Base-by-base conservation (phyloP, 37 sponge, comb jelly and placozoan species). In the Axinella damicornis region DNA sequence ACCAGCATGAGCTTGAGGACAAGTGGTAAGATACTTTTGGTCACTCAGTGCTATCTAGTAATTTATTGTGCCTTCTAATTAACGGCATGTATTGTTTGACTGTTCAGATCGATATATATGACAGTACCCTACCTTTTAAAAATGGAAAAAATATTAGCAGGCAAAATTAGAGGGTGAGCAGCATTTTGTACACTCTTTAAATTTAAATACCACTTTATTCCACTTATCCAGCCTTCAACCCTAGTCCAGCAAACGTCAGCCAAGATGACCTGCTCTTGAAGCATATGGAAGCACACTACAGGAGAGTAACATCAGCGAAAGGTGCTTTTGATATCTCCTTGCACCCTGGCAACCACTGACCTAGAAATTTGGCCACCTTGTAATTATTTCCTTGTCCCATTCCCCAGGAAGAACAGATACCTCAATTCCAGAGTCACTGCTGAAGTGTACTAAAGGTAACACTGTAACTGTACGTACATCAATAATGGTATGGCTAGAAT, bases 211-310 rank as follows among this genome's bases (percentile, higher is more conserved):
- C n/a, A n/a, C n/a, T 25, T n/a, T 27, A 61, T 13, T 25, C 5
- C 13, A 13, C 5, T 61, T 61, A 5, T n/a, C 63, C 11, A n/a
- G 63, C 63, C 27, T 25, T 25, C 63, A n/a, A 27, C 63, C 63
- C 63, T 11, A n/a, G 63, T 25, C 25, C n/a, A 61, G 63, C n/a
- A 25, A 27, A 27, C 11, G 25, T 25, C 27, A n/a, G 14, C 25
- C 63, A 61, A 13, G 2, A n/a, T 13, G 63, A 61, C 63, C 24
- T 39, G 41, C 41, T 71, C 24, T 24, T 19, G 41, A 78, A 46
- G 33, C 79, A 78, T 46, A 37, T 78, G 79, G 65, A 78, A 37
- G 32, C 65, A 24, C 79, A 78, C 61, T 38, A 78, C 32, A 78
- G 65, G 62, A 27, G 79, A 38, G 41, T 78, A 14, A 22, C 65